Base-by-base conservation (phyloP, 2,113 vertebrate genomes). In the Bombycilla garrulus region DNA sequence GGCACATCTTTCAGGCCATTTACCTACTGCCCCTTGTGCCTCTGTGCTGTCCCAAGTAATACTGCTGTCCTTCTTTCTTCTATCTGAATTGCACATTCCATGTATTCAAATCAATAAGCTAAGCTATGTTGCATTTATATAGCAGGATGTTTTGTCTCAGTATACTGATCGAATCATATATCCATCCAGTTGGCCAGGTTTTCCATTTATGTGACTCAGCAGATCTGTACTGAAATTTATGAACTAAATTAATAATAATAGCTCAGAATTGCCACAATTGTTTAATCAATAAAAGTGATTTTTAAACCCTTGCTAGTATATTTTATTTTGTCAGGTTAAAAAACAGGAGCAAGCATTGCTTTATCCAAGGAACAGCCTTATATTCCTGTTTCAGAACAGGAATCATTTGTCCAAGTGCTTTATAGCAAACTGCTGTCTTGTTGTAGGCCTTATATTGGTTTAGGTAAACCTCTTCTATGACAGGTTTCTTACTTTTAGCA, bases 211-310 rank as follows among this genome's bases (percentile, higher is more conserved):
- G 53, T 92, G 77, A 89, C 65, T 91, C 78, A 77, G 91, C 77
- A 89, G 65, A 94, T 80, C 33, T 57, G 28, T 42, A 24, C 79
- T 58, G 62, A 94, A 92, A 88, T 90, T 92, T 95, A 73, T 61
- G 40, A 76, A 67, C 17, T 51, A 79, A 93, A 91, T 92, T 50
- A 85, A 72, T 87, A 93, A 69, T 79, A 91, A 81, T 80, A 79
- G 23, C 33, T 90, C 62, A 79, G 65, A 91, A 92, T 82, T 91
- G 66, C 74, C 57, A 76, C 78, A 77, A 91, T 40, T 87, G 78
- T 85, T 94, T 91, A 90, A 87, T 97, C 90, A 82, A 91, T 94
- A 85, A 15, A 92, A 85, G 38, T 90, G 58, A 90, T 87, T 94
- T 95, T 87, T 72, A 88, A 96, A 79, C 67, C 24, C 78, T 91